Base-by-base conservation (phyloP, 2,797 vertebrate genomes). In the Champsocephalus esox region DNA sequence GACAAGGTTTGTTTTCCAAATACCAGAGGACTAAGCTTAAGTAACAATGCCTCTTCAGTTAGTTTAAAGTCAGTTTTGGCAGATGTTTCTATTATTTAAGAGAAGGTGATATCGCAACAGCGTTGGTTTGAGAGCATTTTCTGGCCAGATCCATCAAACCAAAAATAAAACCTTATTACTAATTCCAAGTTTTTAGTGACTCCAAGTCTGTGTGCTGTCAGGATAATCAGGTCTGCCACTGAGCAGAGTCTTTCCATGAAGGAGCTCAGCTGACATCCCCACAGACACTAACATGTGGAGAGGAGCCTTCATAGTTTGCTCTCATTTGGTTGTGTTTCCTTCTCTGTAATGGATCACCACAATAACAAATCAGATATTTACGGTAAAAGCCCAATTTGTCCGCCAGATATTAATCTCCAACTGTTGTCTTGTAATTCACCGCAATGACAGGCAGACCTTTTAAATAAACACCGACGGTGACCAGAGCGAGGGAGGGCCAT, bases 401-500 rank as follows among this genome's bases (percentile, higher is more conserved):
- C 75, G 3, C 58, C 68, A 88, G 88, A 92, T 92, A 89, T 91
- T 86, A 83, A 91, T 93, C 91, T 91, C 77, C 32, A 61, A 75
- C 76, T 77, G 90, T 90, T 92, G 84, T 90, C 87, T 85, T 87
- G 77, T 81, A 81, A 91, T 81, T 87, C 78, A 82, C 77, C 16
- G 56, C 84, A 90, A 77, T 89, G 91, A 88, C 85, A 85, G 82
- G 85, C 91, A 90, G 91, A 85, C 75, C 84, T 87, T 90, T 94
- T 92, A 94, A 88, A 92, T 93, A 94, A 95, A 95, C 94, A 94
- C 66, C 79, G 82, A 65, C 50, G 86, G 92, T 90, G 93, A 93
- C 87, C 86, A 88, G 90, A 90, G 86, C 75, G 84, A 92, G 89
- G 91, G 86, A 89, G 90, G 73, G 87, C 89, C 86, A 92, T 94